Evolutionary conservation across 2,113 vertebrate genomes (phyloP).

Genomic region (Lethenteron reissneri): DNA sequence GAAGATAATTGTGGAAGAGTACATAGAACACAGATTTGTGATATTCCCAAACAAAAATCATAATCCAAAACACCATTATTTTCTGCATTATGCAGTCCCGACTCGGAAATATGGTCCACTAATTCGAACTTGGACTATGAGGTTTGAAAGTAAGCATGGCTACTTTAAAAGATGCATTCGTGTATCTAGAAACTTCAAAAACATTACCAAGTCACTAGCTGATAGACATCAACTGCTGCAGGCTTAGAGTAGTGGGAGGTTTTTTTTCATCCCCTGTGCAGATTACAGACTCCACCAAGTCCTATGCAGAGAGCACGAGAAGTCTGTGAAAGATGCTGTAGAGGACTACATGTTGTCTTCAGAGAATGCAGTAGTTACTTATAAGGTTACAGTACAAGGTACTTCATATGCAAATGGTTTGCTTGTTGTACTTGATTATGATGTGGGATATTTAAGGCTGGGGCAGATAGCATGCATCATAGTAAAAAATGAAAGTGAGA

Average conservation of each 20-base stretch:
- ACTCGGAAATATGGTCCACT: slow-evolving; percentile 12
- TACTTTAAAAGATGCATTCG: slow-evolving; percentile 7
- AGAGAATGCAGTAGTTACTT: slow-evolving; percentile 11
- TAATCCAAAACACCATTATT: slow-evolving; percentile 13
- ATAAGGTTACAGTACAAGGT: slow-evolving; percentile 6
- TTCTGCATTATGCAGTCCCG: slow-evolving; percentile 12
- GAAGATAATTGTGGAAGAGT: slow-evolving; percentile 10
- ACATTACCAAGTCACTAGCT: slow-evolving; percentile 11
- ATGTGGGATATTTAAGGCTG: too few species aligned
- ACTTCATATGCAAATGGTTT: too few species aligned
- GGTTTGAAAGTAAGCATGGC: slow-evolving; percentile 9
- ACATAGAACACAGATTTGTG: slow-evolving; percentile 10
- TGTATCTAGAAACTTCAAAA: slow-evolving; percentile 11
- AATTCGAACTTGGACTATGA: slow-evolving; percentile 13
- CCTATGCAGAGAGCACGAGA: too few species aligned
- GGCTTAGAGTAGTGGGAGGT: background rate
- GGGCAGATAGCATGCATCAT: too few species aligned
- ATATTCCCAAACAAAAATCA: slow-evolving; percentile 11
- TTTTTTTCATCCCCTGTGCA: too few species aligned
- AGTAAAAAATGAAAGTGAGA: too few species aligned
- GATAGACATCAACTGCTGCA: slow-evolving; percentile 11
- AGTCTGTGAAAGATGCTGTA: too few species aligned
- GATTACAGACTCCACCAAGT: too few species aligned
- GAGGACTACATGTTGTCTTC: background rate
- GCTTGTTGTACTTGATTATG: too few species aligned